These are phyloP conservation scores for Nemurella pictetii DNA, from an alignment of 2,888 invertebrate genomes.

Conservation along the genomic window DNA sequence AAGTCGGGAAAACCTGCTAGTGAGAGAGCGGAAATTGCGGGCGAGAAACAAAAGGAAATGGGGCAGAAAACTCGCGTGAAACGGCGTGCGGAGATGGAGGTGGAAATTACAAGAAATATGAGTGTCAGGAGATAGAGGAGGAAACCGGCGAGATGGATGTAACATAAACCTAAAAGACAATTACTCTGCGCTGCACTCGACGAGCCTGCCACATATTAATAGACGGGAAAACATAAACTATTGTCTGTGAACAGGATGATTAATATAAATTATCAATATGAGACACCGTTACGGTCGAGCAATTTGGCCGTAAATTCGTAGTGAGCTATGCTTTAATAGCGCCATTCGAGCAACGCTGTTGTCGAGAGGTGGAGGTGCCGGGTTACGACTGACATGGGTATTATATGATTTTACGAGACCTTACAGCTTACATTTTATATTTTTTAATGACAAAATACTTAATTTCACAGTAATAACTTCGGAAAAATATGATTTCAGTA, in stretches of 20 bases:
- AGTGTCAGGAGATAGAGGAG: slow-evolving; percentile 15
- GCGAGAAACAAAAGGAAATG: slow-evolving; percentile 19
- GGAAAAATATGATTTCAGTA: no score
- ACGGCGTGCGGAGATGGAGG: background rate
- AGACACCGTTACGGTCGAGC: background rate
- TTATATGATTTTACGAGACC: background rate
- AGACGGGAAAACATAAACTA: background rate
- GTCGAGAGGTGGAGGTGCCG: background rate
- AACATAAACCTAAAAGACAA: background rate
- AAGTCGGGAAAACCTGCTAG: background rate
- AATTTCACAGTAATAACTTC: no score
- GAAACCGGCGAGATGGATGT: slow-evolving; percentile 7
- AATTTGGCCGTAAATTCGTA: background rate
- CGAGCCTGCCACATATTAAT: background rate
- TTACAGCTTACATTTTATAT: no score
- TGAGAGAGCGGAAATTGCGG: slow-evolving; percentile 10
- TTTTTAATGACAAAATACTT: no score
- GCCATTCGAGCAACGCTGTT: background rate
- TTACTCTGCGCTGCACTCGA: background rate
- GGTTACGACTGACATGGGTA: no score
- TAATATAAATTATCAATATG: background rate
- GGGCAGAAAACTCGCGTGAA: slow-evolving; percentile 15
- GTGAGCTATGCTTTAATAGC: no score
- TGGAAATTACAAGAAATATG: slow-evolving; percentile 28
- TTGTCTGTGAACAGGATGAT: background rate